These are phyloP conservation scores for Oreonectes daqikongensis DNA, from an alignment of 2,797 vertebrate genomes.

Conservation along the genomic window DNA sequence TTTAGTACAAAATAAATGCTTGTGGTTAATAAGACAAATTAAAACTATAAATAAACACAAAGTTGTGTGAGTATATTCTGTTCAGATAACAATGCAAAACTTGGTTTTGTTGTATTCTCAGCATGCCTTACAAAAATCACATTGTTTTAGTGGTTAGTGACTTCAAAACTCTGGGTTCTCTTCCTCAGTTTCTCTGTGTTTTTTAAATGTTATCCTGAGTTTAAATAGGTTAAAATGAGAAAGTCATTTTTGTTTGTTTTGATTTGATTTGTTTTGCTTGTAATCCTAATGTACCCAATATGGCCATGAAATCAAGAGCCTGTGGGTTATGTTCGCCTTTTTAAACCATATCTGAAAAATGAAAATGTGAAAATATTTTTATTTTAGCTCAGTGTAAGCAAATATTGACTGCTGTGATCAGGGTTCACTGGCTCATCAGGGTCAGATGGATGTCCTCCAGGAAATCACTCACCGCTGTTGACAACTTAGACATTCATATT, in stretches of 20 bases:
- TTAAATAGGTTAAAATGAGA: conserved; percentile 7
- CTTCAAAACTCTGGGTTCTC: not conserved
- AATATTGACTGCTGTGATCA: conserved; percentile 30
- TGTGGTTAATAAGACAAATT: not conserved
- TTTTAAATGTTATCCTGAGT: not conserved
- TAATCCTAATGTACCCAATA: not conserved
- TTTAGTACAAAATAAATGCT: conserved; percentile 1
- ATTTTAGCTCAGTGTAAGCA: conserved; percentile 30
- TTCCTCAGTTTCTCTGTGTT: not conserved
- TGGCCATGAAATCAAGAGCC: conserved; percentile 29
- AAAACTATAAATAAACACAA: not conserved
- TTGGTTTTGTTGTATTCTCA: not conserved
- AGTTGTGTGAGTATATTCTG: conserved; percentile 5
- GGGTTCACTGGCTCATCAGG: conserved; percentile 30
- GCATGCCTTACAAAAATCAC: conserved; percentile 18
- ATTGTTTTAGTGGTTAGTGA: not conserved
- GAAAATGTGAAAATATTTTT: conserved; percentile 36
- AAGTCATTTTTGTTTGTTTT: conserved; percentile 11
- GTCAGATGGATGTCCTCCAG: conserved; percentile 39
- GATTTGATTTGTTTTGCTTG: conserved; percentile 8
- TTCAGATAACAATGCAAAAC: not conserved
- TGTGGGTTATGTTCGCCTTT: conserved; percentile 2
- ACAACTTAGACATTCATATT: conserved; percentile 31
- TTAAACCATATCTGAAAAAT: not conserved
- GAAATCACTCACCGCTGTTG: conserved; percentile 11